Evolutionary conservation across 2,888 invertebrate species (phyloP).

Genomic region (Arge pagana): DNA sequence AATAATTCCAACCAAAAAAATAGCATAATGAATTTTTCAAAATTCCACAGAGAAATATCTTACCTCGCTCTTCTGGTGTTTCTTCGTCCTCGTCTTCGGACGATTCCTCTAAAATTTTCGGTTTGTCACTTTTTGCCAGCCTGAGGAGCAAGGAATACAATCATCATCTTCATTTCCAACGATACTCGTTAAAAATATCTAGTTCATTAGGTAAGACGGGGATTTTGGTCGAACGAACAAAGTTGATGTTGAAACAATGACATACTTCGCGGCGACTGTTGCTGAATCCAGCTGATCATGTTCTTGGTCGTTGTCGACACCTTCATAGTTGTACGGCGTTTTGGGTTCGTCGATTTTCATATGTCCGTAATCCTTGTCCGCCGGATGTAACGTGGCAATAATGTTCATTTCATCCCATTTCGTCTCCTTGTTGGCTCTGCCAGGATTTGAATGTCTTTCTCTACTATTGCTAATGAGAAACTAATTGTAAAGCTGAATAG

Average conservation of each 20-base stretch:
- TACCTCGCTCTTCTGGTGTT: constrained; percentile 61
- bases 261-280: constrained; percentile 77
- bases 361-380: constrained; percentile 98
- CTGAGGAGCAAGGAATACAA: too few relatives aligned
- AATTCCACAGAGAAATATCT: constrained; percentile 13
- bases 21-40: neutral
- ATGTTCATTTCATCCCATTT: constrained; percentile 99
- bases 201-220: too few relatives aligned
- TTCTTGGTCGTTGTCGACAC: constrained; percentile 64
- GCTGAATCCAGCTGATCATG: constrained; percentile 69
- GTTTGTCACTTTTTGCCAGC: constrained; percentile 56
- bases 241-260: constrained; percentile 16
- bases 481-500: neutral
- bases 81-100: constrained; percentile 56
- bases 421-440: constrained; percentile 63
- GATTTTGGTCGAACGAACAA: neutral
- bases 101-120: constrained; percentile 58
- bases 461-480: too few relatives aligned
- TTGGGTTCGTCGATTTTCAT: constrained; percentile 99
- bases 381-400: constrained; percentile 94
- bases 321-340: constrained; percentile 80
- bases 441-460: too few relatives aligned
- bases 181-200: too few relatives aligned
- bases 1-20: neutral
- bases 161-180: too few relatives aligned